A percentile compares a stretch with the other conserved stretches of the same genome.
Conservation (phyloP, 1,140 invertebrate species). For the Lucilia cuprina region DNA sequence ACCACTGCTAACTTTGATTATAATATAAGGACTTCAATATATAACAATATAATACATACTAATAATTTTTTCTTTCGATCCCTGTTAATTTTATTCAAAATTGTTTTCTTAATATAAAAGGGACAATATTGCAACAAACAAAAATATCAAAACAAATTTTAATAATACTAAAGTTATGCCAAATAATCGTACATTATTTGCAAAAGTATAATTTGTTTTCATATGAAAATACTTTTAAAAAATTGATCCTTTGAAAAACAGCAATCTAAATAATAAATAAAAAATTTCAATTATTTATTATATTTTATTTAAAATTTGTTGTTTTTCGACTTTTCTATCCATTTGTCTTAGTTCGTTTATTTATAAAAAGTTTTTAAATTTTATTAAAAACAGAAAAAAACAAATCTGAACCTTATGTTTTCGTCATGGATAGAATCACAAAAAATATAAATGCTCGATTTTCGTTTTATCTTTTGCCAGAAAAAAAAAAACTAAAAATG, state of each 20-base stretch:
- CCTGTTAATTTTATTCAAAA: too few relatives aligned
- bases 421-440: not conserved
- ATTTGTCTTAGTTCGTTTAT: slow-evolving; percentile 7
- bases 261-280: not conserved
- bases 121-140: too few relatives aligned
- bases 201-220: too few relatives aligned
- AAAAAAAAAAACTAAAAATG: not conserved
- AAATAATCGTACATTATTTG: too few relatives aligned
- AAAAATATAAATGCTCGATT: not conserved
- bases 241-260: not conserved
- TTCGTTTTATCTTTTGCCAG: not conserved
- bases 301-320: not conserved
- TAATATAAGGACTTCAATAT: too few relatives aligned
- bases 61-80: too few relatives aligned
- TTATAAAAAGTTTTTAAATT: not conserved
- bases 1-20: too few relatives aligned
- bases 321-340: not conserved
- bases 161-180: too few relatives aligned
- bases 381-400: not conserved
- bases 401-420: not conserved
- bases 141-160: too few relatives aligned
- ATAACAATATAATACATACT: too few relatives aligned
- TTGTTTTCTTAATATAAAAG: too few relatives aligned
- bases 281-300: slow-evolving; percentile 7
- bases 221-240: too few relatives aligned